These are phyloP conservation scores for Drosophila leonis DNA, from an alignment of 2,888 invertebrate species.

Conservation along the genomic window DNA sequence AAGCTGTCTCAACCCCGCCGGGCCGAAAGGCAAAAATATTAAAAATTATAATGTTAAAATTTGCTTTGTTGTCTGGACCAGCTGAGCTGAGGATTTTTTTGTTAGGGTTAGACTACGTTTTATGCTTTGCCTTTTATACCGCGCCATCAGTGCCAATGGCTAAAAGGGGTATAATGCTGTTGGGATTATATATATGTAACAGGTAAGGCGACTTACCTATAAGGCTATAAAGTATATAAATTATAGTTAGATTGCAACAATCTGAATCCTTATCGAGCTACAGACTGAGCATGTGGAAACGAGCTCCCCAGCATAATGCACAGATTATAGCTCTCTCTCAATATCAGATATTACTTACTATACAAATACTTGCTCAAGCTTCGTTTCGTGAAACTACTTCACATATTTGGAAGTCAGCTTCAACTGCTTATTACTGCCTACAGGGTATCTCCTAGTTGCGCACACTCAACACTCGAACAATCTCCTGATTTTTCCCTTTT, in stretches of 20 bases:
- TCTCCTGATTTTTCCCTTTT: conserved; percentile 26
- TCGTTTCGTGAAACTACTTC: background rate
- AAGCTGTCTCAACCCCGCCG: conserved; percentile 32
- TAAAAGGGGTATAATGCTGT: background rate
- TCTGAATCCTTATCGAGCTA: background rate
- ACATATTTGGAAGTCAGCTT: background rate
- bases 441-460: background rate
- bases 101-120: conserved; percentile 50
- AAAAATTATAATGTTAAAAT: conserved; percentile 79
- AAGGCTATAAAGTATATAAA: background rate
- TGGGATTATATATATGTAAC: background rate
- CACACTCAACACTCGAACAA: background rate
- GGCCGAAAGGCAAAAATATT: conserved; percentile 73
- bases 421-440: background rate
- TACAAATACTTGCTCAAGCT: background rate
- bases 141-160: background rate
- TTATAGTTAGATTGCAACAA: background rate
- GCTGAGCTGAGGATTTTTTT: conserved; percentile 58
- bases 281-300: background rate
- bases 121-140: conserved; percentile 24
- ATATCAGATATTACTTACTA: background rate
- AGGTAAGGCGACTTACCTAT: background rate
- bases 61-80: conserved; percentile 65
- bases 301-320: too few relatives aligned
- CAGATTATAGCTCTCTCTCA: background rate